Evolutionary conservation across 1,140 invertebrate genomes (phyloP), one percentile per base, ranked within the genome.

Genomic region (Wiebesia pumilae): DNA sequence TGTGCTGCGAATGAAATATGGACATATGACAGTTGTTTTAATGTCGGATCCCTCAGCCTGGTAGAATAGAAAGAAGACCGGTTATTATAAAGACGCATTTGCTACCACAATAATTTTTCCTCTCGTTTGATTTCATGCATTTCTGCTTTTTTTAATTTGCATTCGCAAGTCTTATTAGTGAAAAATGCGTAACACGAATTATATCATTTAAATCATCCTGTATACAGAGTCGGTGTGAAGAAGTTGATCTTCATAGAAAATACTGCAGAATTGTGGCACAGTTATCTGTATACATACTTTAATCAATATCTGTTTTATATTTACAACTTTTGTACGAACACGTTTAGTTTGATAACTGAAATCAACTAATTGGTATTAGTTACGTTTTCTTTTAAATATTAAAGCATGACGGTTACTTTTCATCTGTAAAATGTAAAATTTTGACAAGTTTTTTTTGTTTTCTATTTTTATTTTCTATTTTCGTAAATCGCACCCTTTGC

Each of bases 1-100:
- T 14, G 98, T 99, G 40, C 91, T 93, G 35, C 90, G 90, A 86
- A 99, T 98, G 92, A 98, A 99, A 94, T 97, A 99, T 0, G 98
- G 98, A 92, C 98, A 99, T 87, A 99, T 96, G 33, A 97, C 96
- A 12, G 98, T 98, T 0, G 97, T 98, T 87, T 97, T 95, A 27
- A 99, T 96, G 67, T 95, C 95, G 43, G 96, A 95, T 54, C 96
- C 96, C 83, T 95, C 92, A 73, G 88, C 87, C 91, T 93, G 82
- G 30, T 3, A 67, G 67, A 54, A 73, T 67, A 83, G 24, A 73
- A 43, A 73, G n/a, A 51, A 58, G 33, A 1, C 24, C 7, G n/a
- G 33, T 62, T 30, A 65, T 24, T 80, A 33, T 16, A 65, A 38
- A 71, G 33, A 71, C 6, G 33, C 69, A 14, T 24, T 10, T 27